phyloP scores from a whole-genome alignment of 1,140 invertebrate genomes.

The Drosophila oshimai region DNA sequence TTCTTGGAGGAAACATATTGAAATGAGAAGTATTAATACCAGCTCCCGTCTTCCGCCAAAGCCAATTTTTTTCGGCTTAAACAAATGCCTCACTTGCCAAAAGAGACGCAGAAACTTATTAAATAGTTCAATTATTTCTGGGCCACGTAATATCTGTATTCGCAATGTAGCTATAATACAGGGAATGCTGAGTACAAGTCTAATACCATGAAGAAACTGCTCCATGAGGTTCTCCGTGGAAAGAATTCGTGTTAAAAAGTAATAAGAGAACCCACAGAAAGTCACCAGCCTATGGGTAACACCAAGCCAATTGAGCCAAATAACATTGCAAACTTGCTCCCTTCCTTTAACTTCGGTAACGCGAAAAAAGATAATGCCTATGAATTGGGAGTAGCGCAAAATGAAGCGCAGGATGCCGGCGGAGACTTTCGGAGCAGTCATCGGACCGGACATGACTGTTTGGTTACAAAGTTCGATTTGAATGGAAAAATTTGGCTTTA shows the following conservation, averaged over 20 bases:
- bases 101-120: slow-evolving; percentile 28
- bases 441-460: background rate
- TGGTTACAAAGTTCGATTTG: background rate
- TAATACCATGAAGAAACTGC: background rate
- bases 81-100: background rate
- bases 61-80: background rate
- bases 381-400: background rate
- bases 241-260: background rate
- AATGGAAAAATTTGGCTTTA: background rate
- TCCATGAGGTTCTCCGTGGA: rapidly evolving
- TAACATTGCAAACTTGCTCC: background rate
- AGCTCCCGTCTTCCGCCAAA: slow-evolving; percentile 33
- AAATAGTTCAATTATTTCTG: background rate
- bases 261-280: background rate
- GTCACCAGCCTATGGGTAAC: background rate
- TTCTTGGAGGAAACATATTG: background rate
- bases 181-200: background rate
- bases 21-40: slow-evolving; percentile 2
- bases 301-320: slow-evolving; percentile 17
- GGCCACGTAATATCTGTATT: slow-evolving; percentile 7
- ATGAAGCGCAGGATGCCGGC: background rate
- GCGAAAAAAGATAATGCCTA: background rate
- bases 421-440: background rate
- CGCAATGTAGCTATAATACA: background rate
- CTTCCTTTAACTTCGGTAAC: background rate